These are phyloP conservation scores for Oxyura jamaicensis DNA, from an alignment of 2,113 vertebrate species.

Conservation along the genomic window DNA sequence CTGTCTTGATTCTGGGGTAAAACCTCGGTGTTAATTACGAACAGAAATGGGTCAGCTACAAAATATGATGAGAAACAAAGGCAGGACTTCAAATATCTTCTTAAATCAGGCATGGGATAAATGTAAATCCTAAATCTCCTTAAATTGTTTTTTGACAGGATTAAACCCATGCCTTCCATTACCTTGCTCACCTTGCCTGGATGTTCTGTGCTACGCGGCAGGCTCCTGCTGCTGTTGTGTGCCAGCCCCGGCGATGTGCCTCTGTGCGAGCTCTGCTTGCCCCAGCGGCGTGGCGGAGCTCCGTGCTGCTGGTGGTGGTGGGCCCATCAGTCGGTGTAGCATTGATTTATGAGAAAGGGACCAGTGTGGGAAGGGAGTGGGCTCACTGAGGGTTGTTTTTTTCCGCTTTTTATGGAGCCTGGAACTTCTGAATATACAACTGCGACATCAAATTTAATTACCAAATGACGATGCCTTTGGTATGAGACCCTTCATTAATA, in stretches of 20 bases:
- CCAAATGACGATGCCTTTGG: neutral
- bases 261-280: neutral
- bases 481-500: neutral
- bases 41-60: conserved; percentile 9
- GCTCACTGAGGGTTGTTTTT: neutral
- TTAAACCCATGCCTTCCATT: neutral
- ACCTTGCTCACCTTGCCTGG: neutral
- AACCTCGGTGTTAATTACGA: neutral
- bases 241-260: neutral
- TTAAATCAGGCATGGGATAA: neutral
- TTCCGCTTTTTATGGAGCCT: neutral
- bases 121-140: conserved; percentile 41
- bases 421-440: neutral
- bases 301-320: neutral
- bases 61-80: conserved; percentile 9
- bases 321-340: neutral
- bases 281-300: neutral
- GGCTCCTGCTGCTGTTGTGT: neutral
- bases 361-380: neutral
- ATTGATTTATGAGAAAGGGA: neutral
- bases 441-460: neutral
- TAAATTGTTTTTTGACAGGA: neutral
- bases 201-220: neutral
- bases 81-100: conserved; percentile 16
- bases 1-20: neutral